These are phyloP conservation scores for Ariolimax columbianus DNA, from an alignment of 2,888 invertebrate species.

Conservation along the genomic window DNA sequence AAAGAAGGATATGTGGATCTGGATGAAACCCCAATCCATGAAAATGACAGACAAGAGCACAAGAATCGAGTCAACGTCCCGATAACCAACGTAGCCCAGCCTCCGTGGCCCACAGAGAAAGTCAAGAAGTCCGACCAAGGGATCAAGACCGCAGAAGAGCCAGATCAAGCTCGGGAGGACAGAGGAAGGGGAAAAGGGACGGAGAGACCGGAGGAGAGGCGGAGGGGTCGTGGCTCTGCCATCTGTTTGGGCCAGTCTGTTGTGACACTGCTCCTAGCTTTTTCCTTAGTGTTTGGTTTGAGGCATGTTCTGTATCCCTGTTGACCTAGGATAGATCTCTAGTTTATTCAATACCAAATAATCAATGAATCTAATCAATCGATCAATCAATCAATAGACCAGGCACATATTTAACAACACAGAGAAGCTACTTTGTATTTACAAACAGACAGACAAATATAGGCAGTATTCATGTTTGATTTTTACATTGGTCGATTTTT, in stretches of 20 bases:
- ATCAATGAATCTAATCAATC: too few relatives aligned
- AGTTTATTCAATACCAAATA: background rate
- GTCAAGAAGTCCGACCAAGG: background rate
- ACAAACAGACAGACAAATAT: too few relatives aligned
- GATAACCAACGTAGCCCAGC: background rate
- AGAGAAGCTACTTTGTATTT: too few relatives aligned
- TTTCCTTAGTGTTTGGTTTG: background rate
- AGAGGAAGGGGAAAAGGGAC: background rate
- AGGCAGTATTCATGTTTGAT: too few relatives aligned
- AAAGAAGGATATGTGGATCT: constrained; percentile 33
- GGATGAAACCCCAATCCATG: constrained; percentile 18
- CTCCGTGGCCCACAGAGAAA: constrained; percentile 15
- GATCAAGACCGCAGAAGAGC: background rate
- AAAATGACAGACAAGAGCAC: background rate
- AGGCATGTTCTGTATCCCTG: background rate
- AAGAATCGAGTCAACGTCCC: background rate
- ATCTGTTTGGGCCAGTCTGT: background rate
- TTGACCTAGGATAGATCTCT: background rate
- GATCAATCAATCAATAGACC: too few relatives aligned
- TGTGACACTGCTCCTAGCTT: background rate
- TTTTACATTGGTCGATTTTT: too few relatives aligned
- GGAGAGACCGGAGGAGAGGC: constrained; percentile 3
- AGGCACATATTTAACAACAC: too few relatives aligned
- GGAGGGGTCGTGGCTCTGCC: background rate
- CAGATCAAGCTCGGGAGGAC: background rate